Conservation (phyloP, 2,113 vertebrate species). For the Melanocharis versteri region DNA sequence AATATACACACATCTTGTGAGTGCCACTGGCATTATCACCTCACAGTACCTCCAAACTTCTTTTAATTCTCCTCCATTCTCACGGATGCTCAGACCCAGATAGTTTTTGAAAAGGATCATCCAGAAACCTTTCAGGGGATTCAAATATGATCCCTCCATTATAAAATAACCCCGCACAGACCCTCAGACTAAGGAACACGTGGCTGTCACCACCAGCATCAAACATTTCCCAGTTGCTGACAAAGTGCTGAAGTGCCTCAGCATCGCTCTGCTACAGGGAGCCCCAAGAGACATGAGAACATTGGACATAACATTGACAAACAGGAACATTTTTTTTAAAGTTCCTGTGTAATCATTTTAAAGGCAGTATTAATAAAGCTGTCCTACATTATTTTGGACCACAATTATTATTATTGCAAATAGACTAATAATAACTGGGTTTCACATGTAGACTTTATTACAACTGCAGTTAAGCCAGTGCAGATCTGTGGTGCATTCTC, state of each 20-base stretch:
- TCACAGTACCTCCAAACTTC: background rate
- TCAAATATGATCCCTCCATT: background rate
- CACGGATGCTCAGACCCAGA: background rate
- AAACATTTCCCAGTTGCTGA: fast-evolving
- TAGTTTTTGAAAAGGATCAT: background rate
- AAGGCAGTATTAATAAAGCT: background rate
- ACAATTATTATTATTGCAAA: background rate
- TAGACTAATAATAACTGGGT: background rate
- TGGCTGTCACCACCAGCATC: background rate
- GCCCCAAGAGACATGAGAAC: background rate
- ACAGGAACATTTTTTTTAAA: background rate
- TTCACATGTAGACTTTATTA: background rate
- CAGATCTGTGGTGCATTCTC: background rate
- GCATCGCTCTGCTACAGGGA: background rate
- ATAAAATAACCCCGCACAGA: background rate
- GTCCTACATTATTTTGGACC: background rate
- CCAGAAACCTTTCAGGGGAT: background rate
- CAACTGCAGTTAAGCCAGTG: fast-evolving
- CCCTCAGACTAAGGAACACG: background rate
- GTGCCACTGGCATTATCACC: background rate
- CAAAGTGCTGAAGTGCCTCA: fast-evolving
- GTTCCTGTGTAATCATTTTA: background rate
- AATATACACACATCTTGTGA: fast-evolving
- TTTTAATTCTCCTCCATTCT: background rate
- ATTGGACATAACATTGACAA: fast-evolving